Evolutionary conservation across 2,888 invertebrate genomes (phyloP).

Genomic region (Bhutanitis thaidina): DNA sequence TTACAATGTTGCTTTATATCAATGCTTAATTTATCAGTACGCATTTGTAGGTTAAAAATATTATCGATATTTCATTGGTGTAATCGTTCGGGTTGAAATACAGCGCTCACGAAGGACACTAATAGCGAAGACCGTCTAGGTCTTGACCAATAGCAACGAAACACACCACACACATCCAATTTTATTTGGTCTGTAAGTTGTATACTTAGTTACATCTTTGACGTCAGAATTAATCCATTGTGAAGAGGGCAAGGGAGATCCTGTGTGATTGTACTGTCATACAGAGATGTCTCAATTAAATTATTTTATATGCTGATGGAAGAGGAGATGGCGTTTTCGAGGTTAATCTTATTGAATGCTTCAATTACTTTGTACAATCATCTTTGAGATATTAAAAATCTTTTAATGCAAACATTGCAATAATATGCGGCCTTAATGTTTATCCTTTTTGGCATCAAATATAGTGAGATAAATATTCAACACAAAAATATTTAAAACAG

Average conservation of each 20-base stretch:
- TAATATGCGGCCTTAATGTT: not conserved
- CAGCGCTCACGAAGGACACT: constrained; percentile 37
- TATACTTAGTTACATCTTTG: not conserved
- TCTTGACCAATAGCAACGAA: constrained; percentile 44
- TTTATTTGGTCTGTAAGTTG: constrained; percentile 7
- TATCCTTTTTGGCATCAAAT: constrained; percentile 4
- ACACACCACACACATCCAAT: not conserved
- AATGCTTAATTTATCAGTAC: constrained; percentile 54
- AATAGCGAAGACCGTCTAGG: constrained; percentile 30
- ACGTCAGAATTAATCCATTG: constrained; percentile 17
- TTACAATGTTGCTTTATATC: constrained; percentile 57
- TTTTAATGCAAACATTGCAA: constrained; percentile 6
- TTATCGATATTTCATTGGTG: constrained; percentile 55
- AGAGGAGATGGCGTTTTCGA: constrained; percentile 54
- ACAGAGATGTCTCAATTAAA: constrained; percentile 71
- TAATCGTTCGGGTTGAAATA: constrained; percentile 39
- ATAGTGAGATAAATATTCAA: not conserved
- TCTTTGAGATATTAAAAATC: constrained; percentile 19
- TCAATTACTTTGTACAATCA: constrained; percentile 32
- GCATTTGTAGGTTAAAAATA: constrained; percentile 50
- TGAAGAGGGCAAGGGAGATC: constrained; percentile 35
- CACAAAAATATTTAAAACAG: not conserved
- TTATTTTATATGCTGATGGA: constrained; percentile 77
- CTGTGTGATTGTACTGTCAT: constrained; percentile 44
- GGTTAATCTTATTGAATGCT: constrained; percentile 40